These are phyloP conservation scores for Diabrotica undecimpunctata DNA, from an alignment of 1,140 invertebrate genomes.

Conservation along the genomic window DNA sequence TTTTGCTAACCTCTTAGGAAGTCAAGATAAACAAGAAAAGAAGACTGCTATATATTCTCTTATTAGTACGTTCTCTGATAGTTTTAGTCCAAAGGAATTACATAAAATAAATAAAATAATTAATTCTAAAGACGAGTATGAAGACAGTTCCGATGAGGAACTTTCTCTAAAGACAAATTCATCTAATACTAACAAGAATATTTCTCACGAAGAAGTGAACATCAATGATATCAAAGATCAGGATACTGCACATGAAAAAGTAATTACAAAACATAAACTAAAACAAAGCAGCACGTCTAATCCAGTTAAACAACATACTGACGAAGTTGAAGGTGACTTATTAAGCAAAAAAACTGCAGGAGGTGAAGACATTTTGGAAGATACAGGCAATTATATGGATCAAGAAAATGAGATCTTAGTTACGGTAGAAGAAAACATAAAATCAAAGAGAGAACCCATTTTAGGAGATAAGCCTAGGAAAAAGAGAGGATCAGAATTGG, in stretches of 20 bases:
- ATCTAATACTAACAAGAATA: too few species aligned
- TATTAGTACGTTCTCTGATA: slow-evolving; percentile 35
- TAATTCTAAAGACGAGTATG: slow-evolving; percentile 16
- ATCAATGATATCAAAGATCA: slow-evolving; percentile 12
- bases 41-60: slow-evolving; percentile 32
- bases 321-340: too few species aligned
- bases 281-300: too few species aligned
- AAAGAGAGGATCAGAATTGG: slow-evolving; percentile 50
- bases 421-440: slow-evolving; percentile 36
- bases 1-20: slow-evolving; percentile 34
- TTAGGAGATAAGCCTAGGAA: slow-evolving; percentile 26
- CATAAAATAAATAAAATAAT: slow-evolving; percentile 34
- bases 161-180: not conserved
- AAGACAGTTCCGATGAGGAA: slow-evolving; percentile 18
- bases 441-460: slow-evolving; percentile 28
- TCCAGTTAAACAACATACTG: not conserved
- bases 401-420: slow-evolving; percentile 21
- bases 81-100: slow-evolving; percentile 30
- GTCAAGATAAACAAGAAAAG: slow-evolving; percentile 35
- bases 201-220: not conserved
- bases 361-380: too few species aligned
- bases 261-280: too few species aligned
- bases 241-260: slow-evolving; percentile 4
- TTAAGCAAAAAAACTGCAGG: too few species aligned
- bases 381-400: not conserved